A percentile compares a stretch with the other conserved stretches of the same genome.
Conservation (phyloP, 2,888 invertebrate genomes). For the Eurois occulta region DNA sequence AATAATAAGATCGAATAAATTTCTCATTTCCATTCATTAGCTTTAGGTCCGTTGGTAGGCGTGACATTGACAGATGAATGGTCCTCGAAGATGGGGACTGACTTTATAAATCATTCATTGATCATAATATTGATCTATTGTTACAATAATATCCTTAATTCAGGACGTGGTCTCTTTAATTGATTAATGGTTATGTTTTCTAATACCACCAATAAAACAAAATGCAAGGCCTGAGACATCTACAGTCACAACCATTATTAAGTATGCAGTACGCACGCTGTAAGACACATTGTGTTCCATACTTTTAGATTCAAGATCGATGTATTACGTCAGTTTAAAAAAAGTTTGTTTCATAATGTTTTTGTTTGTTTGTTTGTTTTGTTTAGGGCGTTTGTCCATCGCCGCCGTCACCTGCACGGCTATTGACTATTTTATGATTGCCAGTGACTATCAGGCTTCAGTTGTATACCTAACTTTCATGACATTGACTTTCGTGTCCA, state of each 20-base stretch:
- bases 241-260: background rate
- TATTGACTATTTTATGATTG: too few species aligned
- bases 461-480: too few species aligned
- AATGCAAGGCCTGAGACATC: background rate
- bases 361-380: too few species aligned
- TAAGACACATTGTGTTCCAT: too few species aligned
- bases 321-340: too few species aligned
- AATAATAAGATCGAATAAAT: constrained; percentile 66
- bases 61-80: constrained; percentile 76
- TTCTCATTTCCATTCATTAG: constrained; percentile 71
- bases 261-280: background rate
- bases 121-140: constrained; percentile 58
- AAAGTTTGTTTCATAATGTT: too few species aligned
- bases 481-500: too few species aligned
- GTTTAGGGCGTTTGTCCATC: too few species aligned
- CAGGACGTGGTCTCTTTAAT: constrained; percentile 4
- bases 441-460: too few species aligned
- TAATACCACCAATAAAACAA: too few species aligned
- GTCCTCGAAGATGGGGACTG: constrained; percentile 50
- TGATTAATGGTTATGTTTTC: background rate
- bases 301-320: too few species aligned
- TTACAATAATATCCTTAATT: constrained; percentile 21
- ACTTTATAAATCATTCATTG: constrained; percentile 64
- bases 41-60: constrained; percentile 50
- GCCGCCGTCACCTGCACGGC: too few species aligned